A percentile compares a stretch with the other conserved stretches of the same genome.
Evolutionary conservation across 2,888 invertebrate genomes (phyloP).

Genomic region (Drosophila atripex): DNA sequence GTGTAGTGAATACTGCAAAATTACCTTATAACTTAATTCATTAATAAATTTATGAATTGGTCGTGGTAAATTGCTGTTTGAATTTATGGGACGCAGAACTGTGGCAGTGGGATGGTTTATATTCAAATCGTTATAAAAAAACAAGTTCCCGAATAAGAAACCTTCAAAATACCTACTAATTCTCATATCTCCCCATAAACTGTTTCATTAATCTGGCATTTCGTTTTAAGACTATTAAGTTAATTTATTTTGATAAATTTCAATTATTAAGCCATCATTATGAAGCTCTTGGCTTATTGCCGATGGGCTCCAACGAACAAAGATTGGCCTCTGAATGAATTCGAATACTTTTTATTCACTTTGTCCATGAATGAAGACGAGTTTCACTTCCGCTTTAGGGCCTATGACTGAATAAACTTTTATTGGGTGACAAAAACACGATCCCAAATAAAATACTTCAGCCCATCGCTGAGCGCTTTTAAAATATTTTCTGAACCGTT

Average conservation of each 20-base stretch:
- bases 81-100: slow-evolving; percentile 70
- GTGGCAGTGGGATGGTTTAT: slow-evolving; percentile 54
- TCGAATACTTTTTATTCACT: slow-evolving; percentile 15
- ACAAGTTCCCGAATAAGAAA: no score
- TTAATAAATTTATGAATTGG: slow-evolving; percentile 83
- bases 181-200: not conserved
- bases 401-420: slow-evolving; percentile 8
- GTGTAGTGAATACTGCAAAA: slow-evolving; percentile 48
- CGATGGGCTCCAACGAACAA: slow-evolving; percentile 13
- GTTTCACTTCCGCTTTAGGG: slow-evolving; percentile 37
- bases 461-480: slow-evolving; percentile 49
- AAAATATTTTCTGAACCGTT: slow-evolving; percentile 52
- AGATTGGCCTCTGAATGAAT: slow-evolving; percentile 49
- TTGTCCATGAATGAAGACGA: slow-evolving; percentile 49
- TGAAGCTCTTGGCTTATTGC: slow-evolving; percentile 16
- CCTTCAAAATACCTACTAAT: slow-evolving; percentile 22
- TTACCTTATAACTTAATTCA: slow-evolving; percentile 83
- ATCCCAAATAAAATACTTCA: slow-evolving; percentile 31
- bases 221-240: slow-evolving; percentile 63
- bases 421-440: slow-evolving; percentile 14
- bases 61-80: slow-evolving; percentile 79
- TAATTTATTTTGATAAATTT: slow-evolving; percentile 72
- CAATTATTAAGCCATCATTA: slow-evolving; percentile 67
- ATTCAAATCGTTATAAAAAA: slow-evolving; percentile 51
- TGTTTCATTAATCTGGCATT: slow-evolving; percentile 68